These are phyloP conservation scores for Hylyphantes graminicola DNA, from an alignment of 1,140 invertebrate species.

Conservation along the genomic window DNA sequence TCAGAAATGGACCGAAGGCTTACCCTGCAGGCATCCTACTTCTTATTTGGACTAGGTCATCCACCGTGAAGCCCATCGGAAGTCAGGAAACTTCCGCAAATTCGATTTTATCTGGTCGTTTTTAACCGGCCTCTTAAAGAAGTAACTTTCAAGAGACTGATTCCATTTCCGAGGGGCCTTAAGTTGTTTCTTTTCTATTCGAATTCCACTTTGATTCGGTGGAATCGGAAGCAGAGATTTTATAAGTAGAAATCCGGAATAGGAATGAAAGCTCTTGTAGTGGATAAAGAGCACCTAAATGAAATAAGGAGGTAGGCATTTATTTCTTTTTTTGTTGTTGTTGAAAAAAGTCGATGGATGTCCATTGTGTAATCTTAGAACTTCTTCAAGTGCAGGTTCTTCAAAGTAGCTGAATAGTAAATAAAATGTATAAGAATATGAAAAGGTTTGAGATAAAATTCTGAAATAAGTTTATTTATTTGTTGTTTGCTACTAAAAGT, in stretches of 20 bases:
- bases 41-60: background rate
- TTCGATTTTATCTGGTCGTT: constrained; percentile 45
- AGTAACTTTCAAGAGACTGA: constrained; percentile 33
- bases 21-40: too few relatives aligned
- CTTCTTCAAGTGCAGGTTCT: constrained; percentile 26
- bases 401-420: constrained; percentile 2
- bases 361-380: constrained; percentile 16
- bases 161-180: constrained; percentile 46
- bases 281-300: constrained; percentile 31
- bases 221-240: constrained; percentile 42
- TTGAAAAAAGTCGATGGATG: too few relatives aligned
- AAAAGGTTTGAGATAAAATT: too few relatives aligned
- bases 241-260: constrained; percentile 28
- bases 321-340: background rate
- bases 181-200: constrained; percentile 42
- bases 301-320: constrained; percentile 32
- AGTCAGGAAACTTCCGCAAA: constrained; percentile 39
- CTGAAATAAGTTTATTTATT: too few relatives aligned
- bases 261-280: constrained; percentile 39
- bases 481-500: too few relatives aligned
- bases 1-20: too few relatives aligned
- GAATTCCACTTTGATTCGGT: background rate
- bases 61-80: background rate
- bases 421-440: too few relatives aligned
- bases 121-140: constrained; percentile 28